Base-by-base conservation (phyloP, 1,140 invertebrate species). In the Ctenoplectra terminalis region DNA sequence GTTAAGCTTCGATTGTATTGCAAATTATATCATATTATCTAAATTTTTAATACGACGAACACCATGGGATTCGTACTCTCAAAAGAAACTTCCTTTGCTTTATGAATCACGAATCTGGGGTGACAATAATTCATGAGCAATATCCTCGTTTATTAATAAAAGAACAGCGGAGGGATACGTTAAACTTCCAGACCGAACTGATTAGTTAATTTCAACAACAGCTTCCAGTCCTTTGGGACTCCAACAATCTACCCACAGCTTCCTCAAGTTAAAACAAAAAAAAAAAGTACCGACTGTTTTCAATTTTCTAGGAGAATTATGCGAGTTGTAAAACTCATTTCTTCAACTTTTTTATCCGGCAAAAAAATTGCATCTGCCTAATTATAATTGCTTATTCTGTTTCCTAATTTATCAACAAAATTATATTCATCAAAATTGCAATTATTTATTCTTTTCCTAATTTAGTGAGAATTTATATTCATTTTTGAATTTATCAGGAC, bases 141-240 rank as follows among this genome's bases (percentile, higher is more conserved):
- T n/a, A n/a, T n/a, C n/a, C n/a, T 61, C 23, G 34, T 40, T 64
- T 13, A 15, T 40, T 66, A 43, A 7, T 4, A 20, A 4, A 3
- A 5, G 15, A n/a, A 17, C 37, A 66, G 15, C 15, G n/a, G 37
- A n/a, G 15, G n/a, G 13, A 43, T 3, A 3, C 20, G 17, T 17
- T 40, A 43, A 43, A 66, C 15, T 11, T 43, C n/a, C 13, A 26
- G 13, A n/a, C 15, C 6, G 13, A 7, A 17, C 60, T 61, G 26
- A 66, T 43, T 66, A 66, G 43, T 66, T 40, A 66, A 66, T 66
- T 66, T 66, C n/a, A n/a, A 9, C n/a, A 40, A 34, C 17, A 11
- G 5, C 3, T 6, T 69, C 50, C 34, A n/a, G 20, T 7, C 29
- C 11, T 20, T 8, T 8, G 46, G 20, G 31, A 61, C 17, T 13